Base-by-base conservation (phyloP, 2,888 invertebrate genomes). In the Artemia sinica region DNA sequence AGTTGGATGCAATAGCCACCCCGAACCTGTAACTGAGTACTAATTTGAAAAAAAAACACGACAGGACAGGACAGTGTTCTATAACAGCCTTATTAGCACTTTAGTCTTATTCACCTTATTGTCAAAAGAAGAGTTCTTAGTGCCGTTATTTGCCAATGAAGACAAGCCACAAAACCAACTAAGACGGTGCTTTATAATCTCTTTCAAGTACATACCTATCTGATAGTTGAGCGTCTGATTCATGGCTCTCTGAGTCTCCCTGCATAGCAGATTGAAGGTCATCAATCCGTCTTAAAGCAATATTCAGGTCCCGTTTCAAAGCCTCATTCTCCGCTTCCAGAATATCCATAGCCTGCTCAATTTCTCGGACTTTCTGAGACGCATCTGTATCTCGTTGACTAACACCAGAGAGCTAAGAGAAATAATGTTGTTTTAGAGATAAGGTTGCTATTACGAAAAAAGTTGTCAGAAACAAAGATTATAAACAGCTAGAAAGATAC, bases 261-360 rank as follows among this genome's bases (percentile, higher is more conserved):
- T 92, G 91, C 77, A 95, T 89, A 71, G 93, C 94, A 75, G 89
- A 87, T 77, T 94, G 94, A 72, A 96, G 80, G 76, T 93, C 93
- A 66, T 91, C 86, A 73, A 94, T 93, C 71, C 95, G 83, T 72
- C 93, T 85, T 70, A 92, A 82, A 7, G 95, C 94, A 69, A 94
- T 81, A 68, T 91, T 83, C 66, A 95, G 84, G 79, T 95, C 94
- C 51, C 77, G 76, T 72, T 78, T 78, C 50, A 76, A 74, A 69
- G 78, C 77, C 67, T 77, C 77, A 50, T 76, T 76, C 69, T 80
- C 80, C 12, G 75, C 74, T 71, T 80, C 79, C 63, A 77, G 71
- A 14, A 72, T 66, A 66, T 74, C 73, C 65, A 74, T 70, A 66
- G 72, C 71, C 66, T 77, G 76, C 72, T 78, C 77, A 51, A 79